Conservation (phyloP, 1,140 invertebrate genomes). For the Sipha flava region DNA sequence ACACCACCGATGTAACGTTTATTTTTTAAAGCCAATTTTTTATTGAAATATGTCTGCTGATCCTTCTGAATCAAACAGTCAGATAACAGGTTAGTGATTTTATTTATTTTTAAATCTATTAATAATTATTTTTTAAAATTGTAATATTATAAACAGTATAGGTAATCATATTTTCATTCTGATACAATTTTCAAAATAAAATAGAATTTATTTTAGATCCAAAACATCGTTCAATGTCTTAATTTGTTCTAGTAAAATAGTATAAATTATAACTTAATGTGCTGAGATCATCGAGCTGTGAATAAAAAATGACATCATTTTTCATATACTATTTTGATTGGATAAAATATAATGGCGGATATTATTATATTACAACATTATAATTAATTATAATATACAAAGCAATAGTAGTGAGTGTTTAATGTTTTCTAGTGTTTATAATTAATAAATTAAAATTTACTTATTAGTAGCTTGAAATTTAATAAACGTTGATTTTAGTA, state of each 20-base stretch:
- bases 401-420: too few relatives aligned
- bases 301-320: background rate
- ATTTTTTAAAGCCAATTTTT: conserved; percentile 5
- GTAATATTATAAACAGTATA: too few relatives aligned
- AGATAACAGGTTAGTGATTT: conserved; percentile 12
- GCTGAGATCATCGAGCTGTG: background rate
- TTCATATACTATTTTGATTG: background rate
- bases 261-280: background rate
- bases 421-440: too few relatives aligned
- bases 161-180: too few relatives aligned
- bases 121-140: too few relatives aligned
- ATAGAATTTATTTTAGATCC: too few relatives aligned
- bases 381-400: background rate
- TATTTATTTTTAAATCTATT: background rate
- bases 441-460: too few relatives aligned
- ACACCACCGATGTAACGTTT: background rate
- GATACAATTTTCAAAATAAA: too few relatives aligned
- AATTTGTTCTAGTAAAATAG: background rate
- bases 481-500: too few relatives aligned
- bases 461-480: too few relatives aligned
- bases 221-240: background rate
- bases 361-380: background rate
- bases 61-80: conserved; percentile 15
- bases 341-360: background rate
- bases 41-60: conserved; percentile 24